phyloP scores from a whole-genome alignment of 2,888 invertebrate genomes.

The Acanthosepion esculentum region DNA sequence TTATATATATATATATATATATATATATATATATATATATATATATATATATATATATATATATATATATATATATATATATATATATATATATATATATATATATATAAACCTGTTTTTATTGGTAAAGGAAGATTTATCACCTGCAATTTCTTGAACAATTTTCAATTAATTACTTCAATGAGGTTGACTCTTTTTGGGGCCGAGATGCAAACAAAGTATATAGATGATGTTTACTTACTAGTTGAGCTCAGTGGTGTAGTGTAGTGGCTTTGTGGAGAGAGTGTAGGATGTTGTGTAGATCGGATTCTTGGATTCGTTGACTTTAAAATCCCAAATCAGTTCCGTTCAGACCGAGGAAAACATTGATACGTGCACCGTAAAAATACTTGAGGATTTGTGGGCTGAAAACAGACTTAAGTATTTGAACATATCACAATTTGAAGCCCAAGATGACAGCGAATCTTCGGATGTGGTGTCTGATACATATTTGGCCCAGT shows the following conservation, averaged over 20 bases:
- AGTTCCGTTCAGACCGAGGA: neutral
- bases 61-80: no score
- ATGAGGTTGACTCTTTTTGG: neutral
- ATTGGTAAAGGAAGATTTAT: no score
- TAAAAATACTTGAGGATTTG: slow-evolving; percentile 7
- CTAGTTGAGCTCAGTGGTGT: neutral
- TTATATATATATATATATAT: no score
- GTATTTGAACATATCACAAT: slow-evolving; percentile 5
- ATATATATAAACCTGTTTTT: no score
- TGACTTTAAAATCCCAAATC: no score
- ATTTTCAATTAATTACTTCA: neutral
- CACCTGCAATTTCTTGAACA: no score
- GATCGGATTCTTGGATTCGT: neutral
- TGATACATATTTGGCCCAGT: neutral
- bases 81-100: no score
- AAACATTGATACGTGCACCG: neutral
- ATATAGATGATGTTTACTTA: neutral
- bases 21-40: no score
- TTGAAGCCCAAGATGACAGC: neutral
- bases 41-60: no score
- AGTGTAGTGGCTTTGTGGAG: neutral
- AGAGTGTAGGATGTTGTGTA: neutral
- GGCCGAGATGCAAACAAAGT: neutral
- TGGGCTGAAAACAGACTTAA: slow-evolving; percentile 12
- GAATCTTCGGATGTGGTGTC: neutral